These are phyloP conservation scores for Tauraco hartlaubi DNA, from an alignment of 2,797 vertebrate genomes.

Conservation along the genomic window DNA sequence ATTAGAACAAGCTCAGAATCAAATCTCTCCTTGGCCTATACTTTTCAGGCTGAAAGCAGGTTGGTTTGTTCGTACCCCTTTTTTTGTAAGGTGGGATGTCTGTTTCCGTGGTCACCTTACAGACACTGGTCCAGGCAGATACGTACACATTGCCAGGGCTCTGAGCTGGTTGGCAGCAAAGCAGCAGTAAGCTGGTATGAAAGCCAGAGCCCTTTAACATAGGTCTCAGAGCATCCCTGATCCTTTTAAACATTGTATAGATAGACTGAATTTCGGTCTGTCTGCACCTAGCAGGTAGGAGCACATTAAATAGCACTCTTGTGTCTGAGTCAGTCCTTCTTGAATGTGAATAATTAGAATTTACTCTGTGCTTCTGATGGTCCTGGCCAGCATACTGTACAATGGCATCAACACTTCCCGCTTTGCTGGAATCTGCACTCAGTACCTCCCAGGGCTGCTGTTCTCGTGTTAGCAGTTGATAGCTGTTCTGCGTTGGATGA, in stretches of 20 bases:
- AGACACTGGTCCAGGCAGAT: neutral
- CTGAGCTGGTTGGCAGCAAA: neutral
- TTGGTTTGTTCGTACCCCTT: neutral
- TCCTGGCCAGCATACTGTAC: neutral
- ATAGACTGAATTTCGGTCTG: neutral
- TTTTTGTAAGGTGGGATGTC: neutral
- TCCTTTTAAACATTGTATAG: neutral
- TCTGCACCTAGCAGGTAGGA: slow-evolving; percentile 1
- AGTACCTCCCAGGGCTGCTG: neutral
- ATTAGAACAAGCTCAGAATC: neutral
- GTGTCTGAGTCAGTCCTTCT: neutral
- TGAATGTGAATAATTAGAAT: neutral
- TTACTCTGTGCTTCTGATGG: neutral
- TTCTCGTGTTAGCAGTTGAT: neutral
- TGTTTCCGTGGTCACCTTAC: neutral
- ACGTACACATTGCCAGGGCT: neutral
- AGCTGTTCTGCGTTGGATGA: neutral
- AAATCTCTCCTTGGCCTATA: neutral
- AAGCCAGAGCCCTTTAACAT: neutral
- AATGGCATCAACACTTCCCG: neutral
- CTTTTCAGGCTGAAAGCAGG: neutral
- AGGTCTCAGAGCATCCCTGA: neutral
- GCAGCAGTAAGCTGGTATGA: neutral
- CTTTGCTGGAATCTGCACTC: neutral
- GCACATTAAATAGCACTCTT: neutral